These are phyloP conservation scores for Aspiorhynchus laticeps DNA, from an alignment of 2,113 vertebrate species.

Conservation along the genomic window DNA sequence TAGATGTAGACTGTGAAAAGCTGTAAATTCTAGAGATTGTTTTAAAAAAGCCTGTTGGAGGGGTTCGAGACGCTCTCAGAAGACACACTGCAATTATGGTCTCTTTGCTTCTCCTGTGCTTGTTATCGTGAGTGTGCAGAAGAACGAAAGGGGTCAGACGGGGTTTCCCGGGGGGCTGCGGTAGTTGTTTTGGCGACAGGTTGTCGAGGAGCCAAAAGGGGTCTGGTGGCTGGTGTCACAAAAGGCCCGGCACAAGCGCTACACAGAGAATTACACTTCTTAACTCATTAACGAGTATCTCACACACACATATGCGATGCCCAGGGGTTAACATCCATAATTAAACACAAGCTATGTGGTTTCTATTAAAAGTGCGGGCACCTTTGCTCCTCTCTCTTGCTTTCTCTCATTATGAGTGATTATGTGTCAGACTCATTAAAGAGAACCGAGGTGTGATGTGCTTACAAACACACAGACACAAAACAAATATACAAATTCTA, in stretches of 20 bases:
- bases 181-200: conserved; percentile 31
- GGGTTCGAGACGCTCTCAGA: conserved; percentile 14
- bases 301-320: conserved; percentile 56
- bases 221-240: conserved; percentile 29
- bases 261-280: conserved; percentile 67
- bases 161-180: not conserved
- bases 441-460: conserved; percentile 31
- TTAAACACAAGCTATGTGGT: conserved; percentile 66
- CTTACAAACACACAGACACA: conserved; percentile 32
- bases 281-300: conserved; percentile 69
- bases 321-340: conserved; percentile 70
- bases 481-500: conserved; percentile 12
- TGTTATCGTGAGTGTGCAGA: conserved; percentile 31
- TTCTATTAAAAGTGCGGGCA: conserved; percentile 62
- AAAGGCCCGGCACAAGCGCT: conserved; percentile 42
- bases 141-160: not conserved
- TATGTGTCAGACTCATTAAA: conserved; percentile 49
- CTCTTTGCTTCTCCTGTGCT: conserved; percentile 16
- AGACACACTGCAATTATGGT: conserved; percentile 9
- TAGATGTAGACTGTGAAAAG: not conserved
- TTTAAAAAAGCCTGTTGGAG: conserved; percentile 8
- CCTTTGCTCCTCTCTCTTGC: conserved; percentile 3
- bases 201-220: conserved; percentile 18
- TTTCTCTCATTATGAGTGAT: conserved; percentile 26
- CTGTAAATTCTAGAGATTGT: not conserved